Evolutionary conservation across 1,140 invertebrate genomes (phyloP).

Genomic region (Drosophila ohnishii): DNA sequence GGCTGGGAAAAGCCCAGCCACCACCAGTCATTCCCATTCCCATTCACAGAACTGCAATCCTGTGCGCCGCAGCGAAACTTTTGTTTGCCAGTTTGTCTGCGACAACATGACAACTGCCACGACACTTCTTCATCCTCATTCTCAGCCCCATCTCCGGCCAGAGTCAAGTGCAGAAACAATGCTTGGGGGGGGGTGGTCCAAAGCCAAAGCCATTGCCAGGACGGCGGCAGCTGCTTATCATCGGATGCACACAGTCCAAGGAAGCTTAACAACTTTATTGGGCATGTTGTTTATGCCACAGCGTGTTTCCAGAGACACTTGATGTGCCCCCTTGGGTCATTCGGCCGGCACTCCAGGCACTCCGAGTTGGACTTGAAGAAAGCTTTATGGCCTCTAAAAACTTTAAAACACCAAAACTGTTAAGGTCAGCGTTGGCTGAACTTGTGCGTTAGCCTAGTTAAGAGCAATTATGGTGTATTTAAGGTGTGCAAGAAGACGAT

Average conservation of each 20-base stretch:
- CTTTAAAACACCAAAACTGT: background rate
- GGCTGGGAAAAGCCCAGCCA: background rate
- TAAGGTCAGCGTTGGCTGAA: constrained; percentile 6
- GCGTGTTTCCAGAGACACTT: constrained; percentile 22
- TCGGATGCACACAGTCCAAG: constrained; percentile 18
- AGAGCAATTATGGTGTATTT: constrained; percentile 1
- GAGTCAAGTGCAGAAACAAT: constrained; percentile 48
- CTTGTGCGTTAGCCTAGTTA: constrained; percentile 6
- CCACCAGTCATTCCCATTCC: background rate
- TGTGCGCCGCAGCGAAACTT: constrained; percentile 15
- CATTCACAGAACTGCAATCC: constrained; percentile 18
- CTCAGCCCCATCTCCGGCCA: background rate
- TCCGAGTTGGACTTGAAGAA: background rate
- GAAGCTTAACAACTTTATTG: constrained; percentile 37
- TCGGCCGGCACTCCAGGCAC: constrained; percentile 10
- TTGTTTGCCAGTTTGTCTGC: constrained; percentile 39
- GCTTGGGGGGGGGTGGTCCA: constrained; percentile 4
- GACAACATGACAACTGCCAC: constrained; percentile 44
- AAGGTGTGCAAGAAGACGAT: background rate
- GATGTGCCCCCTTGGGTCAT: constrained; percentile 30
- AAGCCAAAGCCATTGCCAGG: constrained; percentile 20
- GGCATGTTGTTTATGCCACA: constrained; percentile 41
- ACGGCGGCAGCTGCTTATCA: constrained; percentile 35
- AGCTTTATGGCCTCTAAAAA: constrained; percentile 9
- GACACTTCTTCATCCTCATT: background rate